Evolutionary conservation across 2,797 vertebrate genomes (phyloP), one percentile per base, ranked within the genome.

Genomic region (Cryptoblepharus egeriae): DNA sequence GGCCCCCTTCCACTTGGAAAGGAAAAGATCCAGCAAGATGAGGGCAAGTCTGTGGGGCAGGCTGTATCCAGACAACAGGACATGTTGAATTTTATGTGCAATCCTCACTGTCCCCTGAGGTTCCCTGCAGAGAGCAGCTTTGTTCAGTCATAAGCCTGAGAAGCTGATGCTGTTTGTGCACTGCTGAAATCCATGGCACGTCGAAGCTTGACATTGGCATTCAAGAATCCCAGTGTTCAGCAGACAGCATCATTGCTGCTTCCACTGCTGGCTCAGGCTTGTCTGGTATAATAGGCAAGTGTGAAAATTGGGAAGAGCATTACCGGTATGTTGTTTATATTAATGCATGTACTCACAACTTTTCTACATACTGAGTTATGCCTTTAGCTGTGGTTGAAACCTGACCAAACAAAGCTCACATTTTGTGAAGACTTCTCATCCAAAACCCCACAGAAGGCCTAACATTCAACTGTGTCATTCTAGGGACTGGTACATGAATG

Each of bases 401-500:
- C 26, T 42, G 35, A 35, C 10, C 32, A 39, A 55, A 0, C 26
- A 13, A 30, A 67, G 11, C 35, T 30, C 30, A 39, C 4, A 4
- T 45, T 18, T 72, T 57, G 28, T 6, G 39, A 35, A 3, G 5
- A 45, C 22, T 52, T 49, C 49, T 73, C 16, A 1, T 58, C 39
- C 37, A 24, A 73, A 35, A 16, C 39, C 55, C 42, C 65, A 39
- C 15, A 60, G 55, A 60, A 20, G 42, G 5, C 42, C 5, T 45
- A 45, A 45, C 11, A 11, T 45, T 45, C 5, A 49, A 49, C 70
- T 79, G 32, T 77, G 1, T 84, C 28, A 80, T 92, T 92, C 58
- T 90, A 99, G 98, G 90, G 91, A 96, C 90, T 99, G 99, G 98
- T 99, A 99, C 93, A 72, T 98, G 94, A 98, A 99, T 4, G 98